Conservation (phyloP, 2,888 invertebrate species). For the Ctena decussata region DNA sequence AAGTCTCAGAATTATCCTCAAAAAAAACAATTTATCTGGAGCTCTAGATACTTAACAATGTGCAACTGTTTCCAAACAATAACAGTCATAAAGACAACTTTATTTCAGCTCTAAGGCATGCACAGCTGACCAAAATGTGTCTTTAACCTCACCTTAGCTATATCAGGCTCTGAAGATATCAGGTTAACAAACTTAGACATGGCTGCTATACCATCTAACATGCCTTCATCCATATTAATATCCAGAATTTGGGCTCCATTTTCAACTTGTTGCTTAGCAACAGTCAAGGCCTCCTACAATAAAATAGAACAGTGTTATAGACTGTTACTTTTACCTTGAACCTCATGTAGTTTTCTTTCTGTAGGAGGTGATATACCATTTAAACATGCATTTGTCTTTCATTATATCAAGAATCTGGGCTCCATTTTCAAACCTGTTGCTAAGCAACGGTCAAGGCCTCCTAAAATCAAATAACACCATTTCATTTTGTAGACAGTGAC, state of each 20-base stretch:
- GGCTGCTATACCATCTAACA: constrained; percentile 88
- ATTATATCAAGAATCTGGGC: constrained; percentile 89
- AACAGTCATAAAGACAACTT: no score
- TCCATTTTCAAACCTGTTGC: constrained; percentile 89
- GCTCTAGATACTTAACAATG: no score
- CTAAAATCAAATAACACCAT: constrained; percentile 82
- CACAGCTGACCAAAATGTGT: no score
- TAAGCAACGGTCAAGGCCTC: constrained; percentile 89
- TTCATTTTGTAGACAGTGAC: no score
- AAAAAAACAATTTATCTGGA: no score
- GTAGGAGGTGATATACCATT: constrained; percentile 88
- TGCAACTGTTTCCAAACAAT: no score
- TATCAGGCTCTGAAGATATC: constrained; percentile 89
- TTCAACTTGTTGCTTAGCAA: constrained; percentile 89
- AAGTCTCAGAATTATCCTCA: no score
- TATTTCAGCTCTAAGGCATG: no score
- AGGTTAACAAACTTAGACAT: constrained; percentile 89
- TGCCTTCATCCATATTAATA: constrained; percentile 90
- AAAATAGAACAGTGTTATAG: no score
- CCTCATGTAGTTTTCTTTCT: no score
- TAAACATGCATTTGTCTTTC: constrained; percentile 89
- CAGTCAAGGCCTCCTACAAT: constrained; percentile 88
- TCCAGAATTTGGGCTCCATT: constrained; percentile 89
- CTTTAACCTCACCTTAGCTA: constrained; percentile 88
- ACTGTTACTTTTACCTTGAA: no score